Evolutionary conservation across 2,113 vertebrate genomes (phyloP), one percentile per base, ranked within the genome.

Genomic region (Sprattus sprattus): DNA sequence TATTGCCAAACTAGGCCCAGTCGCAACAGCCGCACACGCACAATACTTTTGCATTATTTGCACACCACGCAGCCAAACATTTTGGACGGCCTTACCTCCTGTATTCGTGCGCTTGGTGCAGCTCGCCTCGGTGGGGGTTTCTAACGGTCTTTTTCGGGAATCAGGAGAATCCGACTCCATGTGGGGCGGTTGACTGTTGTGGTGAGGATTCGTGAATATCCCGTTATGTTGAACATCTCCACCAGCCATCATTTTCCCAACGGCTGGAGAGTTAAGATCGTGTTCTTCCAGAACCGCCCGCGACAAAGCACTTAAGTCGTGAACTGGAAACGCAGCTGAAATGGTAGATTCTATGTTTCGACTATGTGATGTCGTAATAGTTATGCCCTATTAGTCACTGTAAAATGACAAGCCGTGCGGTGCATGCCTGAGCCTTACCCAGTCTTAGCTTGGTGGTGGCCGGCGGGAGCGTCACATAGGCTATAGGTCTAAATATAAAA

Each of bases 101-200:
- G 92, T 96, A 94, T 97, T 97, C 90, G 95, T 95, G 91, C 96
- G 95, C 93, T 97, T 97, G 93, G 95, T 97, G 91, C 95, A 95
- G 92, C 95, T 94, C 91, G 95, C 96, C 93, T 97, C 96, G 85
- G 94, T 94, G 90, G 96, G 95, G 91, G 95, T 95, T 92, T 97
- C 96, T 91, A 96, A 93, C 84, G 96, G 95, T 89, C 96, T 93
- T 86, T 97, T 97, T 89, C 96, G 94, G 91, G 96, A 97, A 93
- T 96, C 96, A 85, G 94, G 81, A 92, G 93, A 92, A 54, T 97
- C 96, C 28, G 95, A 89, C 88, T 97, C 96, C 95, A 96, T 95
- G 85, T 93, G 95, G 88, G 94, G 92, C 91, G 93, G 95, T 90
- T 92, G 96, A 91, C 85, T 93, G 88, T 88, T 94, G 86, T 91